Evolutionary conservation across 2,797 vertebrate genomes (phyloP).

Genomic region (Malacoraja senta): DNA sequence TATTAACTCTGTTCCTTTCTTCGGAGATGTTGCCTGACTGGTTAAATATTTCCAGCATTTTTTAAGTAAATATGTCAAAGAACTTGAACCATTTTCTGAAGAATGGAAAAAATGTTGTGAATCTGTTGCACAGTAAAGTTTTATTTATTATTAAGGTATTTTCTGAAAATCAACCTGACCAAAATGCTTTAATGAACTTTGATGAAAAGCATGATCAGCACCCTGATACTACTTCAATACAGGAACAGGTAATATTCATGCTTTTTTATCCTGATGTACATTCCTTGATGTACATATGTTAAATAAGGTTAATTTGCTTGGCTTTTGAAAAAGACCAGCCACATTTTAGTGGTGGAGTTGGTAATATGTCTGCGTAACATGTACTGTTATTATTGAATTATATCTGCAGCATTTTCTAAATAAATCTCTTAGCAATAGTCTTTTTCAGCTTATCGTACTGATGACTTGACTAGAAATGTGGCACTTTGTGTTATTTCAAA

Average conservation of each 20-base stretch:
- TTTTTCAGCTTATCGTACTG: neutral
- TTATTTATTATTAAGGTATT: conserved; percentile 50
- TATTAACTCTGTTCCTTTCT: no score
- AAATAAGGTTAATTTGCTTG: no score
- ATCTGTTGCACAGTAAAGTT: neutral
- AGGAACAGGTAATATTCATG: conserved; percentile 79
- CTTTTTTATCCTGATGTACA: neutral
- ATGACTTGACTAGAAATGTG: neutral
- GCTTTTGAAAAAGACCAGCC: neutral
- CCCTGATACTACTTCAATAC: conserved; percentile 84
- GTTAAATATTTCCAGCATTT: no score
- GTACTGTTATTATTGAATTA: neutral
- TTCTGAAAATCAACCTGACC: conserved; percentile 47
- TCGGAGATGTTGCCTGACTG: no score
- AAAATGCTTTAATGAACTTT: conserved; percentile 66
- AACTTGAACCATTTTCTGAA: conserved; percentile 35
- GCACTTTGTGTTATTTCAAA: neutral
- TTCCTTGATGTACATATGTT: neutral
- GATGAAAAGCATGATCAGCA: conserved; percentile 87
- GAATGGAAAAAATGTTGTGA: neutral
- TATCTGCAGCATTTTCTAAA: neutral
- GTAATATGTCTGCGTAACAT: neutral
- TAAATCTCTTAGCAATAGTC: neutral
- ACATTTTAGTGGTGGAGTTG: neutral
- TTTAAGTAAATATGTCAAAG: conserved; percentile 35